phyloP scores from a whole-genome alignment of 1,140 invertebrate species.

The Macrocentrus cingulum region DNA sequence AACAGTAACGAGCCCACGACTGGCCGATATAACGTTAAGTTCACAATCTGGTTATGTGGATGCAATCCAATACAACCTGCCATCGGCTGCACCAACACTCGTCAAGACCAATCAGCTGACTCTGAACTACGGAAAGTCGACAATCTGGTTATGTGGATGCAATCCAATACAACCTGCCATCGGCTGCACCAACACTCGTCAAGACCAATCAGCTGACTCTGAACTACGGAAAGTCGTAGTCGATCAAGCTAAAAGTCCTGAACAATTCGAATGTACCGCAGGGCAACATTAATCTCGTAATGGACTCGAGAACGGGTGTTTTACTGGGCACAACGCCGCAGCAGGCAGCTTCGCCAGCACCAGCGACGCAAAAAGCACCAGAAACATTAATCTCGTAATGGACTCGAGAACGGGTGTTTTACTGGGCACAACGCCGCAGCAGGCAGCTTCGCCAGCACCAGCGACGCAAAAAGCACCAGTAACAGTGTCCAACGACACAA shows the following conservation, averaged over 20 bases:
- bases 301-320: too few species aligned
- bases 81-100: not conserved
- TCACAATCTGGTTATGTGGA: slow-evolving; percentile 45
- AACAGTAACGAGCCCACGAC: slow-evolving; percentile 39
- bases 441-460: slow-evolving; percentile 7
- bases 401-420: slow-evolving; percentile 59
- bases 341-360: too few species aligned
- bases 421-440: slow-evolving; percentile 52
- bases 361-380: too few species aligned
- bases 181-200: too few species aligned
- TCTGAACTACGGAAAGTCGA: slow-evolving; percentile 52
- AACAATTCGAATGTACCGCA: too few species aligned
- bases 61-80: slow-evolving; percentile 51
- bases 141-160: slow-evolving; percentile 45
- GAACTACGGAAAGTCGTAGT: too few species aligned
- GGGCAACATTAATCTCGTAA: too few species aligned
- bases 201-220: too few species aligned
- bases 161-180: slow-evolving; percentile 52
- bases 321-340: too few species aligned
- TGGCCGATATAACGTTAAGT: slow-evolving; percentile 60
- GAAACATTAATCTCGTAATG: slow-evolving; percentile 60
- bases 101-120: slow-evolving; percentile 3
- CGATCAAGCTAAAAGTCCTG: too few species aligned
- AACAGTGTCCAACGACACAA: slow-evolving; percentile 25
- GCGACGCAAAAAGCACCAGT: not conserved